phyloP scores from a whole-genome alignment of 2,113 vertebrate genomes.

The Muntiacus reevesi region DNA sequence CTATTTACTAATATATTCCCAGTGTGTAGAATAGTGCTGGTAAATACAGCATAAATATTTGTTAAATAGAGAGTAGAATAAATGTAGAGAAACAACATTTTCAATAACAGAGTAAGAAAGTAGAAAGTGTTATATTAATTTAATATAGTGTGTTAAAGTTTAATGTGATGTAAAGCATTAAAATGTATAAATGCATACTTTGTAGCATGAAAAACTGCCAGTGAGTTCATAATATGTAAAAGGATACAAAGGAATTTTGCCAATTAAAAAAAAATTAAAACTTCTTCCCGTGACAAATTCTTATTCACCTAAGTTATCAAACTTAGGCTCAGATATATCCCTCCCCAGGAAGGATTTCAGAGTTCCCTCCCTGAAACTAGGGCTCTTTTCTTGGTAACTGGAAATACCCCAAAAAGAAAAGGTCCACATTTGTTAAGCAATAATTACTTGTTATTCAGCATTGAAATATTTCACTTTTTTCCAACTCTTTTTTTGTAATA shows the following conservation, averaged over 20 bases:
- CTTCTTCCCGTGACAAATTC: neutral
- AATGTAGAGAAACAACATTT: neutral
- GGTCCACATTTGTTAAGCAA: neutral
- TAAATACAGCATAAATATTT: neutral
- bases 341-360: neutral
- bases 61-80: neutral
- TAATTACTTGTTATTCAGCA: neutral
- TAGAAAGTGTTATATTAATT: neutral
- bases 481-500: neutral
- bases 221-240: neutral
- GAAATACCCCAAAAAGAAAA: neutral
- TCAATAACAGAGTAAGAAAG: neutral
- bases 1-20: neutral
- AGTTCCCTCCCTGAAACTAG: neutral
- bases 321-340: neutral
- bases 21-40: neutral
- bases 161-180: neutral
- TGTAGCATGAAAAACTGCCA: neutral
- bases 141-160: neutral
- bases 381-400: neutral
- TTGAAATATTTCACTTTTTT: slow-evolving; percentile 1
- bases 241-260: neutral
- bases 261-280: neutral
- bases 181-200: neutral
- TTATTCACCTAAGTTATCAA: neutral